Percentiles rank a stretch among this genome's conserved stretches.
These are phyloP conservation scores for Crotalus viridis DNA, from an alignment of 2,113 vertebrate species.

Conservation along the genomic window DNA sequence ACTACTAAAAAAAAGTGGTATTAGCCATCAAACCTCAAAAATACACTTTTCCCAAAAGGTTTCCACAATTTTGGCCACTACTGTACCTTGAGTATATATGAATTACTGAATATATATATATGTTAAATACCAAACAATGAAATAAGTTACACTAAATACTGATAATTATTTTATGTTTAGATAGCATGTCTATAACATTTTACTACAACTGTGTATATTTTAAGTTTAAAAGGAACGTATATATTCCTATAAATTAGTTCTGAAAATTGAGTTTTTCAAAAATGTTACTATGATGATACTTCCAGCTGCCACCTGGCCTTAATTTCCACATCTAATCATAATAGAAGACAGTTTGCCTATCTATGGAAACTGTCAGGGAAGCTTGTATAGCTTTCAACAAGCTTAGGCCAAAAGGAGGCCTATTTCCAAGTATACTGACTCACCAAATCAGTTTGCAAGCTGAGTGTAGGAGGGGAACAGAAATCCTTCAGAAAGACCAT, in stretches of 20 bases:
- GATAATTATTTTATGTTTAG: background rate
- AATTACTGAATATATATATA: background rate
- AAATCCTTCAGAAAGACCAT: background rate
- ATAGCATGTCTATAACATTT: background rate
- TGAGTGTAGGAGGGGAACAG: background rate
- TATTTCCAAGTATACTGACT: constrained; percentile 3
- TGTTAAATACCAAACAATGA: background rate
- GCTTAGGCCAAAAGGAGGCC: background rate
- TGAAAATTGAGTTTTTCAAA: background rate
- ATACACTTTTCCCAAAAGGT: no score
- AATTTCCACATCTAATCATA: background rate
- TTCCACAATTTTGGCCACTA: no score
- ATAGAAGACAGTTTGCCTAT: background rate
- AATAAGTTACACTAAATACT: background rate
- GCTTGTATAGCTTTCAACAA: background rate
- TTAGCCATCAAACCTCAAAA: no score
- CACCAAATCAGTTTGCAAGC: constrained; percentile 8
- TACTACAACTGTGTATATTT: background rate
- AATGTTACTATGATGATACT: background rate
- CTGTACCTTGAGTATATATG: background rate
- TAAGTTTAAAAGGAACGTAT: background rate
- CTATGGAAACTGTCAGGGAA: background rate
- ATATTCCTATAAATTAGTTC: background rate
- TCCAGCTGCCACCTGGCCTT: background rate
- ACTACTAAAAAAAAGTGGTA: no score